phyloP scores from a whole-genome alignment of 2,797 vertebrate species.

The Zalophus californianus region DNA sequence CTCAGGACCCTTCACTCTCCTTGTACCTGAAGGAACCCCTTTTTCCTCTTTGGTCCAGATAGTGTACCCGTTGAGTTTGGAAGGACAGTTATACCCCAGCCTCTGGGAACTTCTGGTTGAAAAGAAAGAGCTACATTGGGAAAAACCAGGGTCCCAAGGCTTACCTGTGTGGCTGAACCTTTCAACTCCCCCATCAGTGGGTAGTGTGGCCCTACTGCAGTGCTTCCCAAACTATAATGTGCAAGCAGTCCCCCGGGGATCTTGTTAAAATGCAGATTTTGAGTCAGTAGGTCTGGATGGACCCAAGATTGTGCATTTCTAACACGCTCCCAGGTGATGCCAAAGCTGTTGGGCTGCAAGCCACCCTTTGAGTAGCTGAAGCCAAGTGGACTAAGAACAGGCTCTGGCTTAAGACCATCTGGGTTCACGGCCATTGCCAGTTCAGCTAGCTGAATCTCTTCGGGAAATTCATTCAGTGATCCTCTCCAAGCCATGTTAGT shows the following conservation, averaged over 20 bases:
- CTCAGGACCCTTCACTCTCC: background rate
- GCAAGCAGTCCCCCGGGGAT: background rate
- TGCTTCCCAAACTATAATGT: background rate
- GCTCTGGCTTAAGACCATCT: slow-evolving; percentile 44
- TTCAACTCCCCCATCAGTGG: background rate
- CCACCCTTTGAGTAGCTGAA: background rate
- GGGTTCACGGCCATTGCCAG: background rate
- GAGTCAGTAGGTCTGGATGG: background rate
- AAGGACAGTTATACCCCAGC: background rate
- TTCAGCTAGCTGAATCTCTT: background rate
- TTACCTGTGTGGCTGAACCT: background rate
- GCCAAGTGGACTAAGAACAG: slow-evolving; percentile 1
- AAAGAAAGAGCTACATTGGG: background rate
- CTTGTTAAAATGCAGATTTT: slow-evolving; percentile 10
- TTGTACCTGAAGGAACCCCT: background rate
- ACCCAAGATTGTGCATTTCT: background rate
- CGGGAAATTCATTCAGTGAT: background rate
- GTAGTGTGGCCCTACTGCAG: background rate
- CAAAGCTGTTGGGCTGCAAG: background rate
- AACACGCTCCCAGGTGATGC: background rate
- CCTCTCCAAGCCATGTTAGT: background rate
- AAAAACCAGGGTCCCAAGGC: background rate
- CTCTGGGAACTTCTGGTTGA: background rate
- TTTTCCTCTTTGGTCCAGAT: slow-evolving; percentile 1
- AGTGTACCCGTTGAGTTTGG: background rate